Evolutionary conservation across 2,888 invertebrate species (phyloP), one percentile per base, ranked within the genome.

Genomic region (Cephalotes varians): DNA sequence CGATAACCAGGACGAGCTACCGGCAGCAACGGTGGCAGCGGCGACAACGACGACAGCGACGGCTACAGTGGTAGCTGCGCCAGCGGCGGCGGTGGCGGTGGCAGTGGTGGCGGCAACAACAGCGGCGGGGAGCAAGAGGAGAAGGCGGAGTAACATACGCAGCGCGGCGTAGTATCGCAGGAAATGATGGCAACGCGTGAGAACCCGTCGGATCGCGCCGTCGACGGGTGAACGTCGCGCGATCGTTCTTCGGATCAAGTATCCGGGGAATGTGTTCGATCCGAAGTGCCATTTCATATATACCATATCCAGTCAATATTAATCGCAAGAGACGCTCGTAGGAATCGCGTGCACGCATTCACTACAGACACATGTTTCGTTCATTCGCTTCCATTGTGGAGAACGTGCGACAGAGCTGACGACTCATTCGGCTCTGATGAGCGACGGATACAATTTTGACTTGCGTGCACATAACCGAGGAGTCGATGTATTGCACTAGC

Each of bases 1-100:
- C 93, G 88, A 92, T 93, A 92, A 92, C 90, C 89, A 83, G 81
- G 85, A 87, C 88, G 71, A 86, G 81, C 71, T 64, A 82, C 56
- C 72, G 81, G 79, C 73, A 69, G 77, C 18, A 65, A 82, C 28
- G n/a, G 18, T 2, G 31, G n/a, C 37, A 31, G 12, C 18, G 71
- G 2, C 21, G 21, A 2, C 54, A 72, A 6, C 72, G 82, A 76
- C 76, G 72, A 77, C n/a, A 62, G 81, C 28, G n/a, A 10, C 7
- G 34, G 15, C 28, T 40, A 9, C 18, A 25, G 37, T 7, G 9
- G 15, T 18, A 15, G 12, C n/a, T 9, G 15, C 54, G 7, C 15
- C n/a, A 18, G 40, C 18, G 18, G 40, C 1, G 3, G 40, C 1
- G 64, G 76, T 1, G 47, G 31, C 6, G n/a, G 15, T 2, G 2